Evolutionary conservation across 2,888 invertebrate species (phyloP).

Genomic region (Zele albiditarsus): DNA sequence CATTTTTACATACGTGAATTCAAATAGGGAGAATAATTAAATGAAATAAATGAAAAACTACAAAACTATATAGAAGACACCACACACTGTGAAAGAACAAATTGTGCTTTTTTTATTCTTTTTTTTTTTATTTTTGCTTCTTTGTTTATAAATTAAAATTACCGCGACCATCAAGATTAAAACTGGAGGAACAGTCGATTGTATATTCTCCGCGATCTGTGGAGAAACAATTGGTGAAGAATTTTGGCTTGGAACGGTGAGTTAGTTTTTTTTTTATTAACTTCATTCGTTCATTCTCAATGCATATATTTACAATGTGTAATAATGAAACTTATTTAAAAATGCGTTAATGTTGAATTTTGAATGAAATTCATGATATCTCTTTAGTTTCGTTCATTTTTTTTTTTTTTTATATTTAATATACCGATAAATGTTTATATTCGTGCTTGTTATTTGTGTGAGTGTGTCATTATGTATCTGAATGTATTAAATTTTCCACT

Average conservation of each 20-base stretch:
- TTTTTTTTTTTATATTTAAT: neutral
- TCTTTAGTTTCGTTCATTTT: neutral
- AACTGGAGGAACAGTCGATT: constrained; percentile 27
- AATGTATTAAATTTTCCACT: neutral
- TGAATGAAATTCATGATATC: neutral
- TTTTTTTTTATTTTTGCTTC: neutral
- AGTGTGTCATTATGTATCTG: neutral
- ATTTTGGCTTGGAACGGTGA: constrained; percentile 33
- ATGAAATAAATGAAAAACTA: constrained; percentile 2
- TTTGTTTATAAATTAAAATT: neutral
- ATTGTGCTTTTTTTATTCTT: too few relatives aligned
- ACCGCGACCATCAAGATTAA: constrained; percentile 18
- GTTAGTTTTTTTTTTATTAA: constrained; percentile 10
- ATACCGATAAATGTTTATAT: neutral
- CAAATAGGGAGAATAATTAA: constrained; percentile 8
- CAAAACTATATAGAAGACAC: neutral
- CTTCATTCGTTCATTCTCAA: neutral
- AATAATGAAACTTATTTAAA: neutral
- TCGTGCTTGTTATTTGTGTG: too few relatives aligned
- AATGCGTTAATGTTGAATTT: neutral
- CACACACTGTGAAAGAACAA: neutral
- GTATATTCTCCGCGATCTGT: constrained; percentile 11
- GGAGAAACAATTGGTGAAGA: constrained; percentile 15
- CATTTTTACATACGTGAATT: neutral
- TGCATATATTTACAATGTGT: neutral